phyloP scores from a whole-genome alignment of 2,888 invertebrate species.

The Perizoma affinitatum region DNA sequence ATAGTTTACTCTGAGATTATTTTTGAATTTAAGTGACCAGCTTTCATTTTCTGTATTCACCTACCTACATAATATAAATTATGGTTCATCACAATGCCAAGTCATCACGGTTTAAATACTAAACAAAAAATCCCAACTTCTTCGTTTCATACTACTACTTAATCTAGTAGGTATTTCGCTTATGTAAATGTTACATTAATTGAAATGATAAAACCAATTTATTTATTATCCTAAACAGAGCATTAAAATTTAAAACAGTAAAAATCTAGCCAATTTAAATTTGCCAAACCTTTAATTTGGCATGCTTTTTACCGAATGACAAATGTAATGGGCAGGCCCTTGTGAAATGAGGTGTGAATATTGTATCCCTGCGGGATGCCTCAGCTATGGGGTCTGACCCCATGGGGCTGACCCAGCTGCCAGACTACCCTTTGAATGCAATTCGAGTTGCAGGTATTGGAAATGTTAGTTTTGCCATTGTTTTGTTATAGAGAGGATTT shows the following conservation, averaged over 20 bases:
- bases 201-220: too few species aligned
- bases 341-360: slow-evolving; percentile 84
- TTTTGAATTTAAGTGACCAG: too few species aligned
- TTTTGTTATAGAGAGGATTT: slow-evolving; percentile 38
- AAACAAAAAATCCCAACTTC: too few species aligned
- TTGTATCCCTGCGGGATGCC: slow-evolving; percentile 73
- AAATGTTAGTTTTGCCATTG: slow-evolving; percentile 50
- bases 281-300: slow-evolving; percentile 57
- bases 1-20: too few species aligned
- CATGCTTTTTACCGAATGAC: slow-evolving; percentile 60
- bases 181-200: too few species aligned
- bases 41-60: too few species aligned
- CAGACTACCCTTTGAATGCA: slow-evolving; percentile 66
- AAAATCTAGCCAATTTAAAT: slow-evolving; percentile 56
- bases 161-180: too few species aligned
- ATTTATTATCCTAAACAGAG: too few species aligned
- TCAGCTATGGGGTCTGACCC: slow-evolving; percentile 54
- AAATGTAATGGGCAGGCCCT: slow-evolving; percentile 70
- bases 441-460: slow-evolving; percentile 70
- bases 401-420: slow-evolving; percentile 69
- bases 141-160: too few species aligned
- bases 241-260: slow-evolving; percentile 35
- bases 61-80: too few species aligned
- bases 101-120: too few species aligned
- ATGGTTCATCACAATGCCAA: too few species aligned